Evolutionary conservation across 2,113 vertebrate genomes (phyloP).

Genomic region (Colinus virginianus): DNA sequence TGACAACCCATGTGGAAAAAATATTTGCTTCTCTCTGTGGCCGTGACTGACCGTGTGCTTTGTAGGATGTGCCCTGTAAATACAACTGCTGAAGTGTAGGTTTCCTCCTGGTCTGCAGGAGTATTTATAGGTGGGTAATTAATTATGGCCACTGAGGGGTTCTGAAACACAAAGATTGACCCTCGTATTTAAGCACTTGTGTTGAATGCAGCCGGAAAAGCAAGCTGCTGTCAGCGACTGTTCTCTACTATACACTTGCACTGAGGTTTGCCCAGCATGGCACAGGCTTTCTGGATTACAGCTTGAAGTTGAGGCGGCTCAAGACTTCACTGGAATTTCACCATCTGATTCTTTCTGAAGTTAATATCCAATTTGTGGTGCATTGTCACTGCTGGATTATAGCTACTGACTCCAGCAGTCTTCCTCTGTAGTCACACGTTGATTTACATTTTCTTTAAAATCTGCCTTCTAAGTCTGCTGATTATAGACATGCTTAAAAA

Average conservation of each 20-base stretch:
- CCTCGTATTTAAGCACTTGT: accelerated
- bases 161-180: neutral
- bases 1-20: neutral
- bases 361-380: neutral
- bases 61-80: neutral
- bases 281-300: neutral
- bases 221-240: neutral
- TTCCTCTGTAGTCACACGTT: neutral
- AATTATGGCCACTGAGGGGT: neutral
- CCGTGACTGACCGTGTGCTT: neutral
- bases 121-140: neutral
- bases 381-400: neutral
- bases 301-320: neutral
- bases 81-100: neutral
- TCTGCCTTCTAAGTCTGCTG: neutral
- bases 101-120: neutral
- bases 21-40: neutral
- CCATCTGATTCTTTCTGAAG: neutral
- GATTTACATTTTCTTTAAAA: conserved; percentile 5
- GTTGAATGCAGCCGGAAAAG: neutral
- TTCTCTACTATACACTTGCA: accelerated
- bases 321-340: neutral
- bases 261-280: neutral
- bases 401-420: neutral
- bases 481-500: neutral